phyloP scores from a whole-genome alignment of 2,797 vertebrate genomes.

The Hapalemur alaotrensis region DNA sequence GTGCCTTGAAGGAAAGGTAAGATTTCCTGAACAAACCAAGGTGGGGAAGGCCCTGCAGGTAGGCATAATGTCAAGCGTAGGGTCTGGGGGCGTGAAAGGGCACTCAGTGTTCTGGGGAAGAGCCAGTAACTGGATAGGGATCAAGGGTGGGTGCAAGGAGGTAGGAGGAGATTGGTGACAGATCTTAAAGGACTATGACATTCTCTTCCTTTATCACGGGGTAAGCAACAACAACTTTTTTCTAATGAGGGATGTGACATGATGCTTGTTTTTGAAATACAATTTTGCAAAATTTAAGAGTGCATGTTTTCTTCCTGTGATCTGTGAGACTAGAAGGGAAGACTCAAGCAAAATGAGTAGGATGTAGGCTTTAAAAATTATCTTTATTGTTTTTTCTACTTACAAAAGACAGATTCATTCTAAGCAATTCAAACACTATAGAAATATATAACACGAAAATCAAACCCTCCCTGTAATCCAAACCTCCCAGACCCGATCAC shows the following conservation, averaged over 20 bases:
- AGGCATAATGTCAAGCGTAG: neutral
- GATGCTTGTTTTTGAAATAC: conserved; percentile 1
- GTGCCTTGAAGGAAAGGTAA: neutral
- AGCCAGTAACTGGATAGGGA: neutral
- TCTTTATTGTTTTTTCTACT: neutral
- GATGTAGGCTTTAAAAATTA: neutral
- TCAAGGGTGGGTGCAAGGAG: neutral
- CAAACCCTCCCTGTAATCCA: neutral
- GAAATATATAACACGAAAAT: neutral
- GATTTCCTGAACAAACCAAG: neutral
- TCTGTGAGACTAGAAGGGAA: neutral
- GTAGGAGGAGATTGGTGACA: neutral
- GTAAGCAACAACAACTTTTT: neutral
- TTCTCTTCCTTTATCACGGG: neutral
- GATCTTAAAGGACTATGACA: neutral
- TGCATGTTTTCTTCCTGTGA: neutral
- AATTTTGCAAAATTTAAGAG: neutral
- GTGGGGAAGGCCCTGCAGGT: neutral
- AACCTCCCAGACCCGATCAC: neutral
- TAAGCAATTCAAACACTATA: neutral
- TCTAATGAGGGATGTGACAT: neutral
- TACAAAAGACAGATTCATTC: conserved; percentile 36
- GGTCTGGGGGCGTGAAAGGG: neutral
- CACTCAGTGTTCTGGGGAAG: neutral
- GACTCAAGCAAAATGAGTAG: neutral